These are phyloP conservation scores for Kryptolebias marmoratus DNA, from an alignment of 2,113 vertebrate genomes.

Conservation along the genomic window DNA sequence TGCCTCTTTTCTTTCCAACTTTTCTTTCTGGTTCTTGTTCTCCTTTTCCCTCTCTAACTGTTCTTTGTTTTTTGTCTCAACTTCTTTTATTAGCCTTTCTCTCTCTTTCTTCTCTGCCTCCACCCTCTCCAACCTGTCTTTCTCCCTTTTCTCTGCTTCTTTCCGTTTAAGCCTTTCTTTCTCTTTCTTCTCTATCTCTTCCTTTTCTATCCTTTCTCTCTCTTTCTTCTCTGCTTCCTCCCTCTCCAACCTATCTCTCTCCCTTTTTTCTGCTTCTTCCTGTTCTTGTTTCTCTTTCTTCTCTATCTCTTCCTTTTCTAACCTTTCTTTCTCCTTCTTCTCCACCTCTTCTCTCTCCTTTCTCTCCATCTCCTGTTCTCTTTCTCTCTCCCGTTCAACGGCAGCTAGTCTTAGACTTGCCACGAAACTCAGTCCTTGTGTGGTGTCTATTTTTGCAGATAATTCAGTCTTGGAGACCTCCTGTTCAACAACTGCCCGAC, in stretches of 20 bases:
- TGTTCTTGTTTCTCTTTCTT: neutral
- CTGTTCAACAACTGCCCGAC: slow-evolving; percentile 5
- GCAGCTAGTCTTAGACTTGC: slow-evolving; percentile 67
- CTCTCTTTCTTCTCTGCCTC: neutral
- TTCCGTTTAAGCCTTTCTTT: neutral
- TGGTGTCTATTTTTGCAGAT: neutral
- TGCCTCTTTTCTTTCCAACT: slow-evolving; percentile 30
- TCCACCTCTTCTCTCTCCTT: neutral
- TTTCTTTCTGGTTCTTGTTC: neutral
- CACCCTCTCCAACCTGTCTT: neutral
- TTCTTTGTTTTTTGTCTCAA: neutral
- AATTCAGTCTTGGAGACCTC: neutral
- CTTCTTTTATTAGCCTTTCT: neutral
- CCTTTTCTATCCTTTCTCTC: neutral
- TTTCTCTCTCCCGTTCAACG: slow-evolving; percentile 65
- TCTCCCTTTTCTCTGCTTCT: neutral
- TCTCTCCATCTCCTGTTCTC: slow-evolving; percentile 32
- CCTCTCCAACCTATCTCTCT: neutral
- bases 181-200: neutral
- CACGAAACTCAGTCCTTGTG: slow-evolving; percentile 45
- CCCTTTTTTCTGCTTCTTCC: no score
- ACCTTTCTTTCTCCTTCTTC: neutral
- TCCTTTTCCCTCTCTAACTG: neutral
- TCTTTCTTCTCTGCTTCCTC: neutral
- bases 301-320: neutral